Conservation (phyloP, 92 coral and sea anemone species). For the Scolanthus callimorphus region DNA sequence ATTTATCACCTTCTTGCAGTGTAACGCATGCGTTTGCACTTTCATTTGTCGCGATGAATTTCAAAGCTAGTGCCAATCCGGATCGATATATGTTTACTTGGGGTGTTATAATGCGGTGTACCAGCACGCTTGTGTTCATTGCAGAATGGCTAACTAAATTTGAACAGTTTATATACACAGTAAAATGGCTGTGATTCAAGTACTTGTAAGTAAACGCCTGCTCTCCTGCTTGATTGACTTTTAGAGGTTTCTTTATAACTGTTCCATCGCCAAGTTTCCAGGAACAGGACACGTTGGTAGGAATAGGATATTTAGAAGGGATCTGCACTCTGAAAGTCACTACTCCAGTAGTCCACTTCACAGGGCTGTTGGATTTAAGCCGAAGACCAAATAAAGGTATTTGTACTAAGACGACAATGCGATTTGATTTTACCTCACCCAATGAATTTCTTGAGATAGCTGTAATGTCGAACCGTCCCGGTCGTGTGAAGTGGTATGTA, state of each 20-base stretch:
- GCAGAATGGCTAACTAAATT: conserved; percentile 47
- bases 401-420: conserved; percentile 44
- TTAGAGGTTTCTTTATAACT: not conserved
- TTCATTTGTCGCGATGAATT: conserved; percentile 28
- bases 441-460: conserved; percentile 30
- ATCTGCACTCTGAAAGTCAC: conserved; percentile 7
- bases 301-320: not conserved
- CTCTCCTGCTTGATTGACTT: not conserved
- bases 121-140: conserved; percentile 28
- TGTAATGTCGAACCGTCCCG: conserved; percentile 25
- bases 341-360: conserved; percentile 15
- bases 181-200: conserved; percentile 30
- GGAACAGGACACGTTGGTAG: conserved; percentile 53
- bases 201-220: conserved; percentile 11
- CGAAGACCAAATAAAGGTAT: conserved; percentile 21
- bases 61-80: not conserved
- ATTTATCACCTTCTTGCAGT: conserved; percentile 44
- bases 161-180: conserved; percentile 32
- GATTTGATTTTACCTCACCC: conserved; percentile 6
- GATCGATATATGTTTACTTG: conserved; percentile 3
- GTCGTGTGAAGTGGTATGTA: conserved; percentile 17
- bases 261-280: conserved; percentile 66
- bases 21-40: conserved; percentile 33
- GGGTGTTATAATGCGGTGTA: conserved; percentile 47
- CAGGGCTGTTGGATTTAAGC: conserved; percentile 22